Percentiles rank a stretch among this genome's conserved stretches.
phyloP scores from a whole-genome alignment of 2,888 invertebrate species.

The Watsonalla binaria region DNA sequence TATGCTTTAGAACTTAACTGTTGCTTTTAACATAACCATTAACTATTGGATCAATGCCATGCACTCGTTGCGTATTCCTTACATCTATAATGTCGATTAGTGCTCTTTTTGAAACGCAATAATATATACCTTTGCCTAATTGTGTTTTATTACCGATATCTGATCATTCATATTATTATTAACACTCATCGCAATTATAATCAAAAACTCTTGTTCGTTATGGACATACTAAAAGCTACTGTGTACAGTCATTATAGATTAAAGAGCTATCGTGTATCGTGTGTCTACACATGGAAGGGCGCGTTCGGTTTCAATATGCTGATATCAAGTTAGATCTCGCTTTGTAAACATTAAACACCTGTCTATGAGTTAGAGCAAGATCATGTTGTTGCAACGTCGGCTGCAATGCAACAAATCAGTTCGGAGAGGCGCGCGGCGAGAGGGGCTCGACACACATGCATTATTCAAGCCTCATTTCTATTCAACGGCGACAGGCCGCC shows the following conservation, averaged over 20 bases:
- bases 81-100: no score
- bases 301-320: conserved; percentile 2
- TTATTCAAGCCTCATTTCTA: conserved; percentile 77
- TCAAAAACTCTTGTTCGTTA: background rate
- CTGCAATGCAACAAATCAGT: conserved; percentile 62
- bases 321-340: conserved; percentile 2
- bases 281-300: background rate
- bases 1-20: conserved; percentile 18
- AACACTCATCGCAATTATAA: no score
- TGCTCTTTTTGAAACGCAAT: no score
- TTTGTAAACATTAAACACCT: conserved; percentile 30
- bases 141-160: no score
- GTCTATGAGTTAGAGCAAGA: conserved; percentile 23
- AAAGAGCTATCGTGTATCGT: conserved; percentile 10
- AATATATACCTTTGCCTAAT: no score
- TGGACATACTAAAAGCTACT: background rate
- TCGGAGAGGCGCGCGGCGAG: conserved; percentile 36
- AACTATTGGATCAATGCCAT: background rate
- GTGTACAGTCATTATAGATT: conserved; percentile 7
- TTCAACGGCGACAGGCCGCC: conserved; percentile 72
- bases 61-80: background rate
- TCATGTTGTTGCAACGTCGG: conserved; percentile 32
- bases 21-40: conserved; percentile 2
- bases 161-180: no score
- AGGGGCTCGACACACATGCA: conserved; percentile 57